A percentile compares a stretch with the other conserved stretches of the same genome.
phyloP scores from a whole-genome alignment of 2,888 invertebrate genomes.

The Kuschelorhynchus macadamiae region DNA sequence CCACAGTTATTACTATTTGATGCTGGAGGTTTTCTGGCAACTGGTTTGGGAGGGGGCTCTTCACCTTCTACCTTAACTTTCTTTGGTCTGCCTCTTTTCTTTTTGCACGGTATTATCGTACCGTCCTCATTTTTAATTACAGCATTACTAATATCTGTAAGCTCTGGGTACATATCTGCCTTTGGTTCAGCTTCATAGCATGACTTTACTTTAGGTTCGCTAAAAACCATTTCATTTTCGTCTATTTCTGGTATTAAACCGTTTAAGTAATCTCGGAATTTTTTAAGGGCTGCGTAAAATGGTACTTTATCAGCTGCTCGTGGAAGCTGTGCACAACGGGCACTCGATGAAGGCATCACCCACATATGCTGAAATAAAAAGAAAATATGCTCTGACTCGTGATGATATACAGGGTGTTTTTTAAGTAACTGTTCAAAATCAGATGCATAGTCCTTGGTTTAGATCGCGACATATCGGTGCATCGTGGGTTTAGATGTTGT shows the following conservation, averaged over 20 bases:
- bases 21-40: slow-evolving; percentile 69
- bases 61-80: slow-evolving; percentile 83
- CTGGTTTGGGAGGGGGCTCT: slow-evolving; percentile 72
- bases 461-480: too few species aligned
- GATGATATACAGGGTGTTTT: background rate
- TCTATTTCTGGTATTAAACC: slow-evolving; percentile 88
- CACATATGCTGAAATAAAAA: slow-evolving; percentile 89
- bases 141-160: slow-evolving; percentile 70
- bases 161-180: slow-evolving; percentile 66
- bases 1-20: slow-evolving; percentile 66
- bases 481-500: too few species aligned
- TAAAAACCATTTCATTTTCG: slow-evolving; percentile 90
- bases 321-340: slow-evolving; percentile 97
- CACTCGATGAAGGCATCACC: slow-evolving; percentile 99
- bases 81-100: slow-evolving; percentile 92
- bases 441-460: too few species aligned
- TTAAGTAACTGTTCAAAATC: too few species aligned
- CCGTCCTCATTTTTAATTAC: slow-evolving; percentile 74
- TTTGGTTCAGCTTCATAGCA: slow-evolving; percentile 74
- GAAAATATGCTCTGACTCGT: slow-evolving; percentile 10
- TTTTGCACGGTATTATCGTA: slow-evolving; percentile 81
- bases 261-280: slow-evolving; percentile 94
- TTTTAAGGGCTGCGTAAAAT: slow-evolving; percentile 95
- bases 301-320: slow-evolving; percentile 98
- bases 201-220: slow-evolving; percentile 78